phyloP scores from a whole-genome alignment of 2,113 vertebrate species.

The Tachycineta bicolor region DNA sequence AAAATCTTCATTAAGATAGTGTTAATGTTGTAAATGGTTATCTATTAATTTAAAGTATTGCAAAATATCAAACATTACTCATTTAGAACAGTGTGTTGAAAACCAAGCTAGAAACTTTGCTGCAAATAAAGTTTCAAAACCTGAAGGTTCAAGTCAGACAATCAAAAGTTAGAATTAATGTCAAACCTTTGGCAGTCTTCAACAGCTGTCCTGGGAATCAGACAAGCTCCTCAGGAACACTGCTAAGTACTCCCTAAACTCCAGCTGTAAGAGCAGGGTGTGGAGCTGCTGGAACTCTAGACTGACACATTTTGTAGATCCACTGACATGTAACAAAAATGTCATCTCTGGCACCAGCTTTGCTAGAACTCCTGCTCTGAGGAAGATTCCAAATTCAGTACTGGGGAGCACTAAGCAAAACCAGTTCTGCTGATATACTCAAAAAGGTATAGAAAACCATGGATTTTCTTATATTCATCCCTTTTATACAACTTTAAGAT shows the following conservation, averaged over 20 bases:
- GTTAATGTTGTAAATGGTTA: conserved; percentile 54
- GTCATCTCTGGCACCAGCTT: background rate
- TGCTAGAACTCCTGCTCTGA: background rate
- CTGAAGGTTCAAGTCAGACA: background rate
- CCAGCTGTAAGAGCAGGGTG: background rate
- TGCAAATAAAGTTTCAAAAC: background rate
- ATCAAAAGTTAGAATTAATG: background rate
- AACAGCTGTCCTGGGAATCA: background rate
- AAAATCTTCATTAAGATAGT: conserved; percentile 70
- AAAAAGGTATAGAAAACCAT: background rate
- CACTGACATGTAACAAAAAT: background rate
- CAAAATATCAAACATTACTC: conserved; percentile 35
- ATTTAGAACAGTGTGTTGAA: background rate
- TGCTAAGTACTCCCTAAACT: background rate
- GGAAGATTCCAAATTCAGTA: background rate
- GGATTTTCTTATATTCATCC: background rate
- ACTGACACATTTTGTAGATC: background rate
- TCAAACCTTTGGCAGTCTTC: background rate
- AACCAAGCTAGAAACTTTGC: background rate
- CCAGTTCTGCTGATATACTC: background rate
- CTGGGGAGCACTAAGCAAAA: fast-evolving
- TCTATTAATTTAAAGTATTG: conserved; percentile 68
- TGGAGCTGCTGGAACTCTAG: background rate
- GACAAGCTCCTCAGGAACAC: background rate
- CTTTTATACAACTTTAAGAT: background rate